A percentile compares a stretch with the other conserved stretches of the same genome.
These are phyloP conservation scores for Rhombomys opimus DNA, from an alignment of 2,113 vertebrate genomes.

Conservation along the genomic window DNA sequence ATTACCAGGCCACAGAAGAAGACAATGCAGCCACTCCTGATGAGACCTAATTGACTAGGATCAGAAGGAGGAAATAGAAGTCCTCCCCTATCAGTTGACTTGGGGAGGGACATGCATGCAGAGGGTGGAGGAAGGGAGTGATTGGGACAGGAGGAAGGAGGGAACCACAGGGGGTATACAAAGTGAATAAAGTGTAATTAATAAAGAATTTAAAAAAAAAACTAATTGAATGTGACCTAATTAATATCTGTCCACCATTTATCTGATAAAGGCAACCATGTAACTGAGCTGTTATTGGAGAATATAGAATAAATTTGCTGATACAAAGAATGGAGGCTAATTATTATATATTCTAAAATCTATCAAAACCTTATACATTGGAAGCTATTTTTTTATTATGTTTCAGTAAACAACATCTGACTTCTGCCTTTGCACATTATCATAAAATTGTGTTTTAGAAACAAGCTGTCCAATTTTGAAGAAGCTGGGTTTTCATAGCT, in stretches of 20 bases:
- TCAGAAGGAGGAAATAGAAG: no score
- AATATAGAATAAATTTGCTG: not conserved
- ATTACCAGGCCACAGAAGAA: no score
- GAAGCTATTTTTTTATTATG: not conserved
- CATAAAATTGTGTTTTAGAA: not conserved
- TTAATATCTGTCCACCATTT: not conserved
- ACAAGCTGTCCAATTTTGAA: not conserved
- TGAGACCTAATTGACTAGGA: no score
- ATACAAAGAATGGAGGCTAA: not conserved
- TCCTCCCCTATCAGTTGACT: no score
- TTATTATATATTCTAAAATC: not conserved
- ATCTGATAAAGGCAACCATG: not conserved
- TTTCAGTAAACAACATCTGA: conserved; percentile 13
- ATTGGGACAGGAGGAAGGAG: no score
- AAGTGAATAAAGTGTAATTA: no score
- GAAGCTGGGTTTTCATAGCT: not conserved
- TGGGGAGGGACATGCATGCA: no score
- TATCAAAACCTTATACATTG: not conserved
- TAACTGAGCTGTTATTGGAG: not conserved
- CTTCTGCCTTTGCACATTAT: not conserved
- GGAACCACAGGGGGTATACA: no score
- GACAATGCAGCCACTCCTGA: no score
- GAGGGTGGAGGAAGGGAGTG: no score
- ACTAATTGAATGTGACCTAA: not conserved
- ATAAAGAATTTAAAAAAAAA: not conserved